These are phyloP conservation scores for Drosophila teissieri DNA, from an alignment of 1,140 invertebrate genomes.

Conservation along the genomic window DNA sequence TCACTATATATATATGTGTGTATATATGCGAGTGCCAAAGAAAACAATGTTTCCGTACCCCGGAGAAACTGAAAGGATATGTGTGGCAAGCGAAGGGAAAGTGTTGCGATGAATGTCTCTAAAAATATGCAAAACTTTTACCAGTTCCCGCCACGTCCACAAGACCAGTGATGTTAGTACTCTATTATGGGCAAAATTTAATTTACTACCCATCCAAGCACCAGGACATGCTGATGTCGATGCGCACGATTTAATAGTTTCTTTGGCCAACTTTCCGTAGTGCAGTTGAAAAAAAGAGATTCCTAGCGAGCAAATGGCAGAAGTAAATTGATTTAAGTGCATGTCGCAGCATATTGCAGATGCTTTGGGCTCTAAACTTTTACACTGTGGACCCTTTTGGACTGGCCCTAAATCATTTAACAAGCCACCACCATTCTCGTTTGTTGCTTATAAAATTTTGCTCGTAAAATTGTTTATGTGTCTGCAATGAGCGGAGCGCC, in stretches of 20 bases:
- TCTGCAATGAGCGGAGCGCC: slow-evolving; percentile 28
- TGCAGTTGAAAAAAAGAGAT: slow-evolving; percentile 48
- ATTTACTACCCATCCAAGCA: slow-evolving; percentile 62
- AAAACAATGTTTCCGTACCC: slow-evolving; percentile 20
- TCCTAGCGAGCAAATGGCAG: slow-evolving; percentile 43
- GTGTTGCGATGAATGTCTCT: slow-evolving; percentile 28
- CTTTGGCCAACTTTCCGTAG: slow-evolving; percentile 40
- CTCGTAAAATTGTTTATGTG: slow-evolving; percentile 75
- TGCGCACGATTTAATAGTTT: slow-evolving; percentile 70
- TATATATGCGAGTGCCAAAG: slow-evolving; percentile 12
- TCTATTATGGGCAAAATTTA: slow-evolving; percentile 78
- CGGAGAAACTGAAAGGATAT: slow-evolving; percentile 22
- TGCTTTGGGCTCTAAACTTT: slow-evolving; percentile 3
- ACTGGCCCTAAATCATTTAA: slow-evolving; percentile 68
- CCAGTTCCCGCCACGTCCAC: not conserved
- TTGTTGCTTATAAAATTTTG: slow-evolving; percentile 53
- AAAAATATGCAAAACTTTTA: slow-evolving; percentile 72
- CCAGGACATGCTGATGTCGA: slow-evolving; percentile 50
- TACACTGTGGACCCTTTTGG: not conserved
- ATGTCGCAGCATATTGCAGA: slow-evolving; percentile 73
- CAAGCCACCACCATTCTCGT: slow-evolving; percentile 60
- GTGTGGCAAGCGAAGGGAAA: not conserved
- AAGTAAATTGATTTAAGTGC: slow-evolving; percentile 81
- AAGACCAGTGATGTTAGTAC: slow-evolving; percentile 48
- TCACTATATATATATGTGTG: slow-evolving; percentile 18